Conservation (phyloP, 2,113 vertebrate species). For the Hipposideros armiger region DNA sequence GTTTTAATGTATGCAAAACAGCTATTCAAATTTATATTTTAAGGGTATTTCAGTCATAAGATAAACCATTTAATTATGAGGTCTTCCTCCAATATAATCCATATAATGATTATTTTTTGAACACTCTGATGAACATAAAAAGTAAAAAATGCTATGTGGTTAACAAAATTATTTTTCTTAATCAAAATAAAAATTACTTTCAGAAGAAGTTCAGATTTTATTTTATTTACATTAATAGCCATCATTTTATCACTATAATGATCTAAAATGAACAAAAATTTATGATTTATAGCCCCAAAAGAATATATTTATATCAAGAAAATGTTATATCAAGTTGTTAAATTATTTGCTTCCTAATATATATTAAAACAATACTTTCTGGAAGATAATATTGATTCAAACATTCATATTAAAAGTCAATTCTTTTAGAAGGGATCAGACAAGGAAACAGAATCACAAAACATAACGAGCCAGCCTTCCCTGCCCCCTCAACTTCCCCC, state of each 20-base stretch:
- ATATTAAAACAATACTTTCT: neutral
- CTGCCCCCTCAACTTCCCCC: neutral
- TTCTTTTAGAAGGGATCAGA: neutral
- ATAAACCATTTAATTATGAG: neutral
- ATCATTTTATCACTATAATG: slow-evolving; percentile 13
- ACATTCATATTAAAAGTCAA: neutral
- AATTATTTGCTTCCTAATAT: slow-evolving; percentile 1
- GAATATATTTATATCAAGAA: slow-evolving; percentile 27
- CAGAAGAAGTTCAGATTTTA: slow-evolving; percentile 35
- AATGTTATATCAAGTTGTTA: neutral
- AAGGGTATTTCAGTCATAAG: slow-evolving; percentile 1
- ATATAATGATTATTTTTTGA: neutral
- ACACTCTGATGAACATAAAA: slow-evolving; percentile 17
- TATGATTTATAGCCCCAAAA: neutral
- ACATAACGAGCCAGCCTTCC: neutral
- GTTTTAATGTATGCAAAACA: neutral
- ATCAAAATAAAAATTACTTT: slow-evolving; percentile 1
- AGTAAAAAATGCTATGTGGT: neutral
- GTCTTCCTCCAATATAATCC: neutral
- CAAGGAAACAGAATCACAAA: neutral
- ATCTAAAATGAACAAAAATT: slow-evolving; percentile 40
- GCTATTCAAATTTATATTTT: neutral
- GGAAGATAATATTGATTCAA: neutral
- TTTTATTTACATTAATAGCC: slow-evolving; percentile 31
- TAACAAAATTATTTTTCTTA: slow-evolving; percentile 59